Evolutionary conservation across 2,113 vertebrate genomes (phyloP).

Genomic region (Aphyosemion australe): DNA sequence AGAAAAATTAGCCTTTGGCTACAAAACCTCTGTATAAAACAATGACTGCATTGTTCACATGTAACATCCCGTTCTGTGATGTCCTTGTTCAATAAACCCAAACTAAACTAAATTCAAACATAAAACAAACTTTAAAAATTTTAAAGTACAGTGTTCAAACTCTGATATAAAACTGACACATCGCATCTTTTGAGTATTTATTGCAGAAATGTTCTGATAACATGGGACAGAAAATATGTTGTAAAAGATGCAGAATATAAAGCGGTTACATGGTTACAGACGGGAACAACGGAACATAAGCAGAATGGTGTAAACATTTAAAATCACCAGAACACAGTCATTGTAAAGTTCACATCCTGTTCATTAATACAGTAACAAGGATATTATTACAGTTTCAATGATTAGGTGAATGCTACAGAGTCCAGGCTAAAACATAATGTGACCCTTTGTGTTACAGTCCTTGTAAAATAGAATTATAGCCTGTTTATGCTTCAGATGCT

Average conservation of each 20-base stretch:
- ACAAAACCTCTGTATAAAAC: too few relatives aligned
- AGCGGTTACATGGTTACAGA: neutral
- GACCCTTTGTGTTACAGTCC: neutral
- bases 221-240: neutral
- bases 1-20: too few relatives aligned
- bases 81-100: too few relatives aligned
- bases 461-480: neutral
- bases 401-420: slow-evolving; percentile 15
- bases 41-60: too few relatives aligned
- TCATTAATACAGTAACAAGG: slow-evolving; percentile 33
- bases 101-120: too few relatives aligned
- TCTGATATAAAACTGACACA: neutral
- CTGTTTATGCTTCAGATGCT: too few relatives aligned
- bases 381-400: neutral
- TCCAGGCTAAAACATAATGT: slow-evolving; percentile 18
- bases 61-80: too few relatives aligned
- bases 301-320: slow-evolving; percentile 1
- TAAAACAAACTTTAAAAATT: too few relatives aligned
- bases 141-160: too few relatives aligned
- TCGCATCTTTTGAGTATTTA: slow-evolving; percentile 4
- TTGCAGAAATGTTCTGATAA: slow-evolving; percentile 12
- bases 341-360: slow-evolving; percentile 46
- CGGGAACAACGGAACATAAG: neutral
- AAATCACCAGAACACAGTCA: slow-evolving; percentile 6
- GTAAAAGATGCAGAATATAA: neutral